A percentile compares a stretch with the other conserved stretches of the same genome.
Evolutionary conservation across 2,113 vertebrate genomes (phyloP).

Genomic region (Apodemus speciosus): DNA sequence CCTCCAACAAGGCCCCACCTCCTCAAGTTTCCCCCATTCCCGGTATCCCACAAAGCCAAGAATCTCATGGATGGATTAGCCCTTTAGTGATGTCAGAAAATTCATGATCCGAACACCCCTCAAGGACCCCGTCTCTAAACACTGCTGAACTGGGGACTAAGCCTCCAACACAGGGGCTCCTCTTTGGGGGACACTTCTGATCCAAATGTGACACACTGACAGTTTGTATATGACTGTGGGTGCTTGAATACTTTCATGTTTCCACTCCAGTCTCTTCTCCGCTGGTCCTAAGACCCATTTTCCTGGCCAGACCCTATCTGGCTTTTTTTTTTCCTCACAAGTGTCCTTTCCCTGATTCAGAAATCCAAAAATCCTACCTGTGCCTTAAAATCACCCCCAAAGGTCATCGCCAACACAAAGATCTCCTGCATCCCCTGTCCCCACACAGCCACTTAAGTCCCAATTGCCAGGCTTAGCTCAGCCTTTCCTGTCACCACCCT

Average conservation of each 20-base stretch:
- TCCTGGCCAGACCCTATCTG: background rate
- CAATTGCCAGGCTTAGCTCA: background rate
- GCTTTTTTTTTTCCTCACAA: background rate
- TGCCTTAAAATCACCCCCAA: background rate
- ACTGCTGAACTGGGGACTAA: background rate
- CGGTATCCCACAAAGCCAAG: background rate
- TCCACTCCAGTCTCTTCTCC: background rate
- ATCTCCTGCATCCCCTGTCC: background rate
- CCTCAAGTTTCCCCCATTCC: background rate
- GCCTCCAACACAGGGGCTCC: background rate
- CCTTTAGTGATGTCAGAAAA: background rate
- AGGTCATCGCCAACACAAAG: background rate
- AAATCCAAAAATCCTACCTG: background rate
- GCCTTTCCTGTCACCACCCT: background rate
- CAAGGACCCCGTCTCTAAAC: background rate
- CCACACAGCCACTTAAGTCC: background rate
- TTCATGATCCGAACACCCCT: background rate
- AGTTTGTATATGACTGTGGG: rapidly evolving
- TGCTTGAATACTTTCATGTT: background rate
- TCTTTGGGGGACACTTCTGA: background rate
- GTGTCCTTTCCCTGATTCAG: background rate
- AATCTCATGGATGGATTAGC: too few species aligned
- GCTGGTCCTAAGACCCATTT: background rate
- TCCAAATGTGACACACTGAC: background rate
- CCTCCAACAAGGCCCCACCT: background rate